Conservation (phyloP, 92 coral and sea anemone species). For the Pocillopora meandrina region DNA sequence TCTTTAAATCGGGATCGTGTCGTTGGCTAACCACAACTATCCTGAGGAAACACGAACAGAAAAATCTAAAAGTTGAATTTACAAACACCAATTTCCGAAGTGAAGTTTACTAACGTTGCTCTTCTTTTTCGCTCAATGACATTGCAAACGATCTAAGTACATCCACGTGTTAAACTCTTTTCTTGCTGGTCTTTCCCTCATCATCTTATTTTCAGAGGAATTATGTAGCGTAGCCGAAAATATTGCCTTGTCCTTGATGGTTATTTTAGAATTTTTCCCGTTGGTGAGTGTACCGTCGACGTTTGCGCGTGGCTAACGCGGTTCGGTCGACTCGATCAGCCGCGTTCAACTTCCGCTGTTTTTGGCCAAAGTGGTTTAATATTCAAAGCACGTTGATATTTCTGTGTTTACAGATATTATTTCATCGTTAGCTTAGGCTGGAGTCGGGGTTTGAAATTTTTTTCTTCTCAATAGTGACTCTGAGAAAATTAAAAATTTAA, state of each 20-base stretch:
- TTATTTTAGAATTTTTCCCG: too few relatives aligned
- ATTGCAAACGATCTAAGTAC: neutral
- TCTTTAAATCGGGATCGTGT: neutral
- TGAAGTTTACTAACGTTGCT: conserved; percentile 11
- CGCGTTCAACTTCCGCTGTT: conserved; percentile 42
- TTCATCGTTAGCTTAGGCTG: neutral
- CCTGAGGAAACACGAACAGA: conserved; percentile 3
- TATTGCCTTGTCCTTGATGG: too few relatives aligned
- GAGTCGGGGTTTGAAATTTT: neutral
- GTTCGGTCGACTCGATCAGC: conserved; percentile 3
- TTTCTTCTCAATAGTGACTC: neutral
- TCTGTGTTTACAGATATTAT: neutral
- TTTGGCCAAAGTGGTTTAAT: conserved; percentile 5
- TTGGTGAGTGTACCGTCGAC: neutral
- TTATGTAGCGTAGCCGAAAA: neutral
- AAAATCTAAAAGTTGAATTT: neutral
- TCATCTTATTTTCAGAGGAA: neutral
- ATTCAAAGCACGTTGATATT: neutral
- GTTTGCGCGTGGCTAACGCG: neutral
- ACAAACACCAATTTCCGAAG: neutral
- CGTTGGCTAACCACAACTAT: neutral
- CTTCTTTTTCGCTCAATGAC: neutral
- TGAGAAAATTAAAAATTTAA: neutral
- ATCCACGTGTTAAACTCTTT: neutral
- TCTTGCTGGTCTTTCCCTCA: neutral